These are phyloP conservation scores for Larimichthys polyactis DNA, from an alignment of 2,113 vertebrate species.

Conservation along the genomic window DNA sequence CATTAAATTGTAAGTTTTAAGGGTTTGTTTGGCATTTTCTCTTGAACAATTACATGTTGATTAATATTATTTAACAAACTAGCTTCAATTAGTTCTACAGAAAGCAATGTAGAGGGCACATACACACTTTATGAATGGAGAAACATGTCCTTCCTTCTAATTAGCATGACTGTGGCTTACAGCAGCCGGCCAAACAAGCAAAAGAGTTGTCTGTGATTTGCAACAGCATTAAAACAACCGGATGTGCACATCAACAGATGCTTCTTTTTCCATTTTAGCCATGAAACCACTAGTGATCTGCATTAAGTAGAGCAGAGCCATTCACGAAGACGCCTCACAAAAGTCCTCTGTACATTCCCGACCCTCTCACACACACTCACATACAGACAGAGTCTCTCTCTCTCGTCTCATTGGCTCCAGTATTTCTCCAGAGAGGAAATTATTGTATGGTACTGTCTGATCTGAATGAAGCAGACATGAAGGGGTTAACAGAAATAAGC, in stretches of 20 bases:
- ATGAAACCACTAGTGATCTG: slow-evolving; percentile 38
- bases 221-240: slow-evolving; percentile 1
- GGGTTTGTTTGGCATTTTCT: not conserved
- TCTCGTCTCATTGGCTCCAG: slow-evolving; percentile 38
- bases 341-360: slow-evolving; percentile 14
- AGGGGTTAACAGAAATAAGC: slow-evolving; percentile 67
- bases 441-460: slow-evolving; percentile 42
- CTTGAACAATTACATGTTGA: not conserved
- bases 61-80: not conserved
- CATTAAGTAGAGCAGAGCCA: slow-evolving; percentile 49
- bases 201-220: not conserved
- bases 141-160: not conserved
- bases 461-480: slow-evolving; percentile 60
- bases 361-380: not conserved
- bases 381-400: not conserved
- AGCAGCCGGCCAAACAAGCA: not conserved
- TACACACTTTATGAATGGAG: not conserved
- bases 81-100: not conserved
- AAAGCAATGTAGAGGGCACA: not conserved
- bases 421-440: slow-evolving; percentile 59
- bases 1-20: not conserved
- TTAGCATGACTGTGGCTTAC: not conserved
- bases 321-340: slow-evolving; percentile 48
- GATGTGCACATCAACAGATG: slow-evolving; percentile 29
- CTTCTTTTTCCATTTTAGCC: slow-evolving; percentile 4